Conservation (phyloP, 2,113 vertebrate species). For the Oxygymnocypris stewartii region DNA sequence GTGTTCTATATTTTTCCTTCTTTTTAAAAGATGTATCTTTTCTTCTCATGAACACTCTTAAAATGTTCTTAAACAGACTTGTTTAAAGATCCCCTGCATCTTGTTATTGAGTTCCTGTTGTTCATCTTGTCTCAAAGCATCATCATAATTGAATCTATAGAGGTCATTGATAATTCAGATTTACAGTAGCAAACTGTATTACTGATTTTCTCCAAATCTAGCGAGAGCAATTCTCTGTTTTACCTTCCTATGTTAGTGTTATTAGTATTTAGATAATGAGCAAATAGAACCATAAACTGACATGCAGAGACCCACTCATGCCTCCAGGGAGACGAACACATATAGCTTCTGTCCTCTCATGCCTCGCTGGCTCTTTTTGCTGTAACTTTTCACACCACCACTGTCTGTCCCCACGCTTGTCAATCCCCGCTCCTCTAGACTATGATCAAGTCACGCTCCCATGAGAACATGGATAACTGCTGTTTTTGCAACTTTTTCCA, state of each 20-base stretch:
- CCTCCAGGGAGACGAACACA: conserved; percentile 61
- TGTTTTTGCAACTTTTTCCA: conserved; percentile 15
- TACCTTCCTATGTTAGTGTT: conserved; percentile 40
- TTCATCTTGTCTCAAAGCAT: conserved; percentile 29
- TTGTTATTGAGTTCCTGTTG: background rate
- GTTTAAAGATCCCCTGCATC: background rate
- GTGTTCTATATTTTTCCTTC: background rate
- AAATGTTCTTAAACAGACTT: background rate
- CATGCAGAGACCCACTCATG: conserved; percentile 58
- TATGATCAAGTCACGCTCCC: conserved; percentile 40
- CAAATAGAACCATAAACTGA: conserved; percentile 44
- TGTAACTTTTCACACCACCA: conserved; percentile 60
- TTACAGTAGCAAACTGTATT: too few species aligned
- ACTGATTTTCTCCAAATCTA: conserved; percentile 34
- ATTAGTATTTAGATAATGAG: conserved; percentile 48
- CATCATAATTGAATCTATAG: conserved; percentile 7
- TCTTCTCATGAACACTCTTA: background rate
- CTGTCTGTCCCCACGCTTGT: conserved; percentile 22
- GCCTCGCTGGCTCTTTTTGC: conserved; percentile 63
- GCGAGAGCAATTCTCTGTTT: conserved; percentile 33
- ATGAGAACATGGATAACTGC: background rate
- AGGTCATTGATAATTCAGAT: background rate
- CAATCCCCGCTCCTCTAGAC: conserved; percentile 29
- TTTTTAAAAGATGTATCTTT: too few species aligned
- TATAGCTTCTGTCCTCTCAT: conserved; percentile 68